These are phyloP conservation scores for Brachystomella parvula DNA, from an alignment of 1,140 invertebrate species.

Conservation along the genomic window DNA sequence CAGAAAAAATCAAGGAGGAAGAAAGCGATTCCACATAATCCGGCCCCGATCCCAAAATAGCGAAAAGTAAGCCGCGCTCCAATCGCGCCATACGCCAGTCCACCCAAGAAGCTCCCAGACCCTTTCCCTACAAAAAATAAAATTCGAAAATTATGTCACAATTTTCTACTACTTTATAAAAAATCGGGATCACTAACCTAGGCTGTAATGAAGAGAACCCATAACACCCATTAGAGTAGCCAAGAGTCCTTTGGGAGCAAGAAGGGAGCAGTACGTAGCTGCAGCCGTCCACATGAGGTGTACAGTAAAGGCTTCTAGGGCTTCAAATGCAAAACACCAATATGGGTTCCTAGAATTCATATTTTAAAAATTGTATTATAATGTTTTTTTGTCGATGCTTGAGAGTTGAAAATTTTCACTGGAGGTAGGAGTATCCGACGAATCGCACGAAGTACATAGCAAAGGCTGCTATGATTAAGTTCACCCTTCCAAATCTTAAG, in stretches of 20 bases:
- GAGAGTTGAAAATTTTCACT: too few species aligned
- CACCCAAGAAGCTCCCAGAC: conserved; percentile 68
- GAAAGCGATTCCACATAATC: conserved; percentile 59
- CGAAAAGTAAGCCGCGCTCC: conserved; percentile 65
- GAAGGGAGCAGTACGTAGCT: conserved; percentile 68
- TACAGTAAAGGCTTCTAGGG: conserved; percentile 73
- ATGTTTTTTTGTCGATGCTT: neutral
- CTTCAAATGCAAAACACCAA: conserved; percentile 78
- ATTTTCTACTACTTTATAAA: too few species aligned
- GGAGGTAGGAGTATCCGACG: conserved; percentile 72
- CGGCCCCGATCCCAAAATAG: conserved; percentile 62
- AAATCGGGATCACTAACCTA: too few species aligned
- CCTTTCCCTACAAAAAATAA: conserved; percentile 58
- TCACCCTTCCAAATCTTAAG: conserved; percentile 68
- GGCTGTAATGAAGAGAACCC: conserved; percentile 72
- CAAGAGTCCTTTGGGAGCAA: conserved; percentile 67
- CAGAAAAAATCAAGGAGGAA: conserved; percentile 61
- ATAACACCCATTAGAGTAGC: conserved; percentile 56
- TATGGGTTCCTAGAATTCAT: conserved; percentile 75
- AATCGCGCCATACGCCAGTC: conserved; percentile 60
- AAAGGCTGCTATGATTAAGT: conserved; percentile 70
- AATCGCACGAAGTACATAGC: conserved; percentile 67
- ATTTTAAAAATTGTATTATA: neutral
- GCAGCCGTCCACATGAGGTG: conserved; percentile 83
- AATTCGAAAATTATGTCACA: too few species aligned